Base-by-base conservation (phyloP, 2,888 invertebrate genomes). In the Andrena haemorrhoa region DNA sequence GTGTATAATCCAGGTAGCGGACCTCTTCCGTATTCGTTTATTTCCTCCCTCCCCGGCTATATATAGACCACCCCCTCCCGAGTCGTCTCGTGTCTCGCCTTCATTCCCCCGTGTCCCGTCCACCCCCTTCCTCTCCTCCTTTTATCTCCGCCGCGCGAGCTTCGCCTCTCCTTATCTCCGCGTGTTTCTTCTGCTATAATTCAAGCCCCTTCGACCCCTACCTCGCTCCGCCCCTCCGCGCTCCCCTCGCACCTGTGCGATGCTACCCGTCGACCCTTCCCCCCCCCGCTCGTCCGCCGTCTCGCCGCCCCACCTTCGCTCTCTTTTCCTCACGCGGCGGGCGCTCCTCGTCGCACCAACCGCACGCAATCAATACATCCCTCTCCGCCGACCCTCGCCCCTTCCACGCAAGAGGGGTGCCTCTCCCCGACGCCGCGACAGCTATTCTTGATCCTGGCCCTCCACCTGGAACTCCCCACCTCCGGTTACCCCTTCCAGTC, bases 331-430 rank as follows among this genome's bases (percentile, higher is more conserved):
- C 61, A 20, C 29, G 2, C 5, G 26, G 29, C 31, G 63, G 29
- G 65, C 35, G 35, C 85, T 89, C 89, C 83, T 87, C 80, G 89
- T 89, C 86, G 88, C 88, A 86, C 88, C 78, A 90, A 89, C 91
- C 85, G 83, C 88, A 89, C 90, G 91, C 92, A 93, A 92, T 93
- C 93, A 93, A 92, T 92, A 93, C 92, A 85, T 89, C 90, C 91
- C 88, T 85, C 89, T 86, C 88, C 69, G 71, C 56, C 66, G 20
- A 66, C 82, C 79, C 76, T 70, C 72, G 70, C 53, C 85, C 75
- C 84, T 85, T 83, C 85, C 74, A 73, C 70, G 65, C 65, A 71
- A 77, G 68, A 47, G 33, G 16, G 10, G 26, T 33, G 74, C 76
- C 74, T 77, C 81, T 75, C 69, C 58, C 68, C 79, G 66, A 70